phyloP scores from a whole-genome alignment of 2,113 vertebrate species.

The Parus major region DNA sequence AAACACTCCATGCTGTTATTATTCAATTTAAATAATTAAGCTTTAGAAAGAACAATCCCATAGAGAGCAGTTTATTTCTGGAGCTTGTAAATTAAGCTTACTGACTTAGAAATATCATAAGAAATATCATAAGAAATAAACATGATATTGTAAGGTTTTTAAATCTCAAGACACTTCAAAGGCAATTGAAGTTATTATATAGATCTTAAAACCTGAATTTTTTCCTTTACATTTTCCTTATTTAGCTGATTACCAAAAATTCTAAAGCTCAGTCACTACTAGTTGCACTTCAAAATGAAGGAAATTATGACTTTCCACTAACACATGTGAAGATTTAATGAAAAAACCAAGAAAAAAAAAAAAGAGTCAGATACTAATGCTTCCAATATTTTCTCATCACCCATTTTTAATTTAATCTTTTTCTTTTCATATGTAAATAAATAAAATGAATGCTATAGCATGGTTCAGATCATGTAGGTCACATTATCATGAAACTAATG shows the following conservation, averaged over 20 bases:
- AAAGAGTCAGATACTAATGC: rapidly evolving
- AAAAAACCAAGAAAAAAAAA: neutral
- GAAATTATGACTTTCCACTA: neutral
- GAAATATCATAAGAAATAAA: neutral
- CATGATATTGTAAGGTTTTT: neutral
- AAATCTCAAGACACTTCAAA: neutral
- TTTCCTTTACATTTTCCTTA: neutral
- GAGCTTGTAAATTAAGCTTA: neutral
- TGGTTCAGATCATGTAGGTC: neutral
- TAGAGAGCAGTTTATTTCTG: neutral
- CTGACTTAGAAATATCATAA: neutral
- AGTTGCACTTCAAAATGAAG: neutral
- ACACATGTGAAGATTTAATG: neutral
- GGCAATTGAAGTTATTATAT: neutral
- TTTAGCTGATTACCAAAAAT: neutral
- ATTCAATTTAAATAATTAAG: neutral
- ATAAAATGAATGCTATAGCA: neutral
- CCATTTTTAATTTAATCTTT: neutral
- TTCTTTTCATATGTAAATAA: neutral
- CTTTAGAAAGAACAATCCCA: neutral
- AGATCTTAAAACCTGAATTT: neutral
- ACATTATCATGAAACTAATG: slow-evolving; percentile 40
- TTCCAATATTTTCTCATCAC: neutral
- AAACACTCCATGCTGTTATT: neutral
- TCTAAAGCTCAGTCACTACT: neutral